Evolutionary conservation across 2,797 vertebrate species (phyloP), one percentile per base, ranked within the genome.

Genomic region (Tokudaia muenninki): DNA sequence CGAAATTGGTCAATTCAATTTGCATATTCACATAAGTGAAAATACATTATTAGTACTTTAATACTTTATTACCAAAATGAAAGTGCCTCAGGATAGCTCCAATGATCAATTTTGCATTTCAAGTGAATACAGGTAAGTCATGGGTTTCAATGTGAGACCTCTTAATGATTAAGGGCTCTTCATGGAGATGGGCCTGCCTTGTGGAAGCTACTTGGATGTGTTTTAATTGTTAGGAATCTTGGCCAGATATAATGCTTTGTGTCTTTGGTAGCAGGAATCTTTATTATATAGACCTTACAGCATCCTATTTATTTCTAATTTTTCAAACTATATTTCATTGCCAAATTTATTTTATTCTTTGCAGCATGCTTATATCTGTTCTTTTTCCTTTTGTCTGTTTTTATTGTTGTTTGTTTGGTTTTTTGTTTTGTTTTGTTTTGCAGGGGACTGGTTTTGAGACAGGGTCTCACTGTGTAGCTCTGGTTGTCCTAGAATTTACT

Each of bases 51-150:
- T 89, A 90, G 83, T 91, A 89, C 92, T 91, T 92, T 96, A 37
- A 41, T 10, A 52, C 22, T 87, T 7, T 88, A 55, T 78, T 93
- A 50, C 77, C 82, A 95, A 90, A 59, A 91, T 47, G 41, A 80
- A 96, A 83, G 47, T 70, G 4, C 47, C 24, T 44, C 24, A 37
- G 1, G 67, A 59, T 17, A 63, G 19, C 52, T 5, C 44, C 17
- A 77, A 34, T 65, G 41, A 79, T 86, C 1, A 50, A 22, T 84
- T 92, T 80, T 92, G 5, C 6, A 90, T 87, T 92, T 95, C 63
- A 92, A 94, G 21, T 84, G n/a, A 90, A 41, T 59, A 24, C 81
- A 93, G 80, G 59, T 93, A 97, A 74, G 41, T 83, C 21, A 70
- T 50, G 59, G 17, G 16, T 61, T 86, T 95, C 87, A 2, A 72